Conservation (phyloP, 2,113 vertebrate genomes). For the Cisticola juncidis region DNA sequence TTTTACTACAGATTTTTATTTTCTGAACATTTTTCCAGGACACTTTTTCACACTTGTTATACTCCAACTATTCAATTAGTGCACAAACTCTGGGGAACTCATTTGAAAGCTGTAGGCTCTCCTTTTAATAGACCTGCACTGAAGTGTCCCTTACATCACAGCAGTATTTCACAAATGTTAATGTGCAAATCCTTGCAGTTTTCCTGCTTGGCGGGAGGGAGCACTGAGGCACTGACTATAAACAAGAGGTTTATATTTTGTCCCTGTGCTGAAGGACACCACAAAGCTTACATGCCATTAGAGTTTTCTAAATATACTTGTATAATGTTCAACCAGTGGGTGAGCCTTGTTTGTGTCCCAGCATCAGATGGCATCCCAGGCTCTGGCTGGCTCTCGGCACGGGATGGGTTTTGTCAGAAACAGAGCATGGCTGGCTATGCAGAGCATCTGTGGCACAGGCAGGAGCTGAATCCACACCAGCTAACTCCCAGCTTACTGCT, state of each 20-base stretch:
- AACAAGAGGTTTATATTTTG: not conserved
- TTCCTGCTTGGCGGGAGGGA: not conserved
- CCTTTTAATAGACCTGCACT: not conserved
- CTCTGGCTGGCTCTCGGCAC: not conserved
- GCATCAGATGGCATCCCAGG: not conserved
- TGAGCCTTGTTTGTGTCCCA: not conserved
- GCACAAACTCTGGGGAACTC: not conserved
- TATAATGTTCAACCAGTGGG: not conserved
- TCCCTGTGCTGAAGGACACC: not conserved
- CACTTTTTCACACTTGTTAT: not conserved
- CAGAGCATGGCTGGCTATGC: not conserved
- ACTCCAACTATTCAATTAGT: not conserved
- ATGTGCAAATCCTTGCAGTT: not conserved
- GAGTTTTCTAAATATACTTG: not conserved
- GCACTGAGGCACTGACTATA: not conserved
- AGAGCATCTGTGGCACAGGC: not conserved
- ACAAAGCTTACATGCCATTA: not conserved
- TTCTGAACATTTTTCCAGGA: not conserved
- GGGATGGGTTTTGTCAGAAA: not conserved
- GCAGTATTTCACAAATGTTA: not conserved
- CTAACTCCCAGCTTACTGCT: not conserved
- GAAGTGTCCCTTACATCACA: not conserved
- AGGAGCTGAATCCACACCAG: not conserved
- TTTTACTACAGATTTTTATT: not conserved
- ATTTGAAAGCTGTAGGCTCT: not conserved